phyloP scores from a whole-genome alignment of 2,888 invertebrate species.

The Tiliacea citrago region DNA sequence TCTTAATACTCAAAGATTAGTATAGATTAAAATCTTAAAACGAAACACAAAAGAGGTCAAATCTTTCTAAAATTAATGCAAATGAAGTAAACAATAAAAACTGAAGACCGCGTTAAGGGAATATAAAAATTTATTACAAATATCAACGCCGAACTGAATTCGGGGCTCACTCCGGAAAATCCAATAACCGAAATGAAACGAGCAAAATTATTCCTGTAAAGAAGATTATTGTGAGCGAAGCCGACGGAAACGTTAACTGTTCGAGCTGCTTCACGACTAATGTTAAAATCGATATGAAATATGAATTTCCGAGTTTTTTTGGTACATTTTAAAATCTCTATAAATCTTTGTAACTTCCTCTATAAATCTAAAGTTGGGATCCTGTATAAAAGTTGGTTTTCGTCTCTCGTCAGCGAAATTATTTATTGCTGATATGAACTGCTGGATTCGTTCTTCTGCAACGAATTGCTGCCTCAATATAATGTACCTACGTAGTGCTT shows the following conservation, averaged over 20 bases:
- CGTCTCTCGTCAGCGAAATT: conserved; percentile 38
- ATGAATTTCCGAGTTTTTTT: conserved; percentile 28
- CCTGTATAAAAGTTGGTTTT: conserved; percentile 37
- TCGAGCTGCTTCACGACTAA: conserved; percentile 55
- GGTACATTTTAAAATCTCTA: conserved; percentile 36
- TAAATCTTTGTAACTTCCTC: conserved; percentile 47
- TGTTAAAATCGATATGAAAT: conserved; percentile 61
- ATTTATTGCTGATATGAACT: conserved; percentile 36
- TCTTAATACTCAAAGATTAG: too few species aligned
- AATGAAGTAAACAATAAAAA: conserved; percentile 77
- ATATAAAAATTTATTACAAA: conserved; percentile 86
- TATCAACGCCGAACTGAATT: conserved; percentile 77
- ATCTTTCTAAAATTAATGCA: conserved; percentile 67
- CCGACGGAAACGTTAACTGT: conserved; percentile 69
- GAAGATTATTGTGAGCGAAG: conserved; percentile 78
- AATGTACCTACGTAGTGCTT: background rate
- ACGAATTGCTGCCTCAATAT: background rate
- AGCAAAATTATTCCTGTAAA: conserved; percentile 81
- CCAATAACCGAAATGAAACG: conserved; percentile 84
- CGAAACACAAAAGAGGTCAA: conserved; percentile 50
- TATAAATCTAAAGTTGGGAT: conserved; percentile 42
- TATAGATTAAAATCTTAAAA: too few species aligned
- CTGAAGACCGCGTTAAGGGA: conserved; percentile 73
- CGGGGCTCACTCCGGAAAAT: conserved; percentile 73
- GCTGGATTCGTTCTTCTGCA: conserved; percentile 5